Conservation (phyloP, 2,113 vertebrate species). For the Embiotoca jacksoni region DNA sequence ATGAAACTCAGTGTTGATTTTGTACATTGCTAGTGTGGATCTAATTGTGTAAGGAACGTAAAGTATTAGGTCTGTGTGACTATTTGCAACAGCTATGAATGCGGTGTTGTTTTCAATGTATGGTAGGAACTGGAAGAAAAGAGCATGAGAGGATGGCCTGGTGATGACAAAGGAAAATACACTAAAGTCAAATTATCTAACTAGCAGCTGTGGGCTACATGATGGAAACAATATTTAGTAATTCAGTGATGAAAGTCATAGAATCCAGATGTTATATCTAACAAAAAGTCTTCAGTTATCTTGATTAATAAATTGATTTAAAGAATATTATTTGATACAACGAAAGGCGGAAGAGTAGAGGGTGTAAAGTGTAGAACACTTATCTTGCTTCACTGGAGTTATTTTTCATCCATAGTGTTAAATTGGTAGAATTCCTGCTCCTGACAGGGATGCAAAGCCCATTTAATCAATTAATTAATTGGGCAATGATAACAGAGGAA, state of each 20-base stretch:
- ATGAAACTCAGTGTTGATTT: constrained; percentile 40
- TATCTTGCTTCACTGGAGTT: background rate
- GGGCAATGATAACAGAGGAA: constrained; percentile 28
- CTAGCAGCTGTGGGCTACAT: background rate
- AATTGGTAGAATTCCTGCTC: constrained; percentile 20
- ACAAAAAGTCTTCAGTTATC: background rate
- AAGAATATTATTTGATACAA: background rate
- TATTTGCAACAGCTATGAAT: constrained; percentile 40
- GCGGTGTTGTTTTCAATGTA: constrained; percentile 25
- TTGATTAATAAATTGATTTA: background rate
- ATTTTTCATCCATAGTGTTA: constrained; percentile 5
- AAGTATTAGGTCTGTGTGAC: constrained; percentile 37
- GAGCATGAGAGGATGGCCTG: background rate
- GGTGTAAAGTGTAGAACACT: background rate
- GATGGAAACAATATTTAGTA: background rate
- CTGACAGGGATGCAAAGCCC: constrained; percentile 12
- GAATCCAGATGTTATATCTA: background rate
- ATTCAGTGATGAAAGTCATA: background rate
- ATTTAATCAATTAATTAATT: constrained; percentile 10
- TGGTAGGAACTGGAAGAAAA: background rate
- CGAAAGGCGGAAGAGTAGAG: background rate
- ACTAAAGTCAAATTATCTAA: background rate
- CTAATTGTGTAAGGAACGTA: constrained; percentile 7
- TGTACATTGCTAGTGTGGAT: constrained; percentile 25
- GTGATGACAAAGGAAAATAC: constrained; percentile 1